These are phyloP conservation scores for Calliopum simillimum DNA, from an alignment of 2,888 invertebrate species.

Conservation along the genomic window DNA sequence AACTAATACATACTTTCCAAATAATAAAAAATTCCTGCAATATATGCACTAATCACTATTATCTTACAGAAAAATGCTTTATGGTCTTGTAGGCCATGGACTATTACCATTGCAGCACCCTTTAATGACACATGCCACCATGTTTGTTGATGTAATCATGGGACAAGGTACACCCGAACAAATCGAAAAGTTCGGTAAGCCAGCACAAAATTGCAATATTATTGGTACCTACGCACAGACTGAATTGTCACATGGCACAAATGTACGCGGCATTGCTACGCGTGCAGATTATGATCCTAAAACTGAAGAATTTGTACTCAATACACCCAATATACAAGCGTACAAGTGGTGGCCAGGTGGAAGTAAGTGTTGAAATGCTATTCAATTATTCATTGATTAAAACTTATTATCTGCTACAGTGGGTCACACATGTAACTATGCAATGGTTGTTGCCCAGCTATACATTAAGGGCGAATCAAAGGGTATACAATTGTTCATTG, in stretches of 20 bases:
- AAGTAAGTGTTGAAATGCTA: conserved; percentile 72
- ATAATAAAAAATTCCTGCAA: too few relatives aligned
- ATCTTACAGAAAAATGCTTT: neutral
- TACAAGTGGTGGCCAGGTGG: conserved; percentile 98
- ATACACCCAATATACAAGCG: conserved; percentile 86
- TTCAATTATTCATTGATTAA: neutral
- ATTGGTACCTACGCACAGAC: conserved; percentile 96
- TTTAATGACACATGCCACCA: conserved; percentile 71
- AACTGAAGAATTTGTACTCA: conserved; percentile 85
- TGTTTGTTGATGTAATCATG: conserved; percentile 90
- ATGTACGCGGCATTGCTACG: conserved; percentile 88
- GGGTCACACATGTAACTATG: conserved; percentile 92
- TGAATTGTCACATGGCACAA: conserved; percentile 93
- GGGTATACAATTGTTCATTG: conserved; percentile 92
- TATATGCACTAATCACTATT: too few relatives aligned
- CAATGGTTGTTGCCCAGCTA: conserved; percentile 89
- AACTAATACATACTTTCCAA: too few relatives aligned
- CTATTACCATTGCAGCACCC: conserved; percentile 41
- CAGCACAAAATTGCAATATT: conserved; percentile 82
- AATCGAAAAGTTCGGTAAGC: conserved; percentile 84
- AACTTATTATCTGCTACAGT: conserved; percentile 69
- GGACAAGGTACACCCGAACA: conserved; percentile 88
- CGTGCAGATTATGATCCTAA: conserved; percentile 80
- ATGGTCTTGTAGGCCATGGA: neutral
- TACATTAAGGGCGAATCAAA: conserved; percentile 82